A percentile compares a stretch with the other conserved stretches of the same genome.
Conservation (phyloP, 2,797 vertebrate genomes). For the Austrolebias charrua region DNA sequence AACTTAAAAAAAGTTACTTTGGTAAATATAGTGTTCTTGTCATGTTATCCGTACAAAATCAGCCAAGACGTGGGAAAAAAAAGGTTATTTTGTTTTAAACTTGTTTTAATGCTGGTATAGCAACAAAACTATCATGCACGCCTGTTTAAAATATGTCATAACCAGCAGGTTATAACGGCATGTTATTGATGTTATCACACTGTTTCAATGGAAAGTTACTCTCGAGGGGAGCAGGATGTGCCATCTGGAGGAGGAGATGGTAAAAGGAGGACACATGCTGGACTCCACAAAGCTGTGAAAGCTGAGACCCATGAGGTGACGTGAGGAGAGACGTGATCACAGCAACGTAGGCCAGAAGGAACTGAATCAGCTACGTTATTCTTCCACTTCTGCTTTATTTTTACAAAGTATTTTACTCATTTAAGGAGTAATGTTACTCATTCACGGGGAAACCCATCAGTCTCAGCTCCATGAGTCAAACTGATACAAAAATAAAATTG, state of each 20-base stretch:
- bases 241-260: background rate
- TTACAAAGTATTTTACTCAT: background rate
- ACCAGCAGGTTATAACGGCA: background rate
- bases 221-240: background rate
- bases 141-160: background rate
- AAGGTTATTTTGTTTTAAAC: too few relatives aligned
- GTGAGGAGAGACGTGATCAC: conserved; percentile 33
- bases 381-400: background rate
- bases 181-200: background rate
- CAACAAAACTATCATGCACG: too few relatives aligned
- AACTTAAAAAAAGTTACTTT: too few relatives aligned
- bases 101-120: too few relatives aligned
- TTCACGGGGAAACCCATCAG: background rate
- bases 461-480: background rate
- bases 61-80: too few relatives aligned
- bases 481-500: too few relatives aligned
- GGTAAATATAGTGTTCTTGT: too few relatives aligned
- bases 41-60: too few relatives aligned
- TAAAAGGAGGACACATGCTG: conserved; percentile 8
- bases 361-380: background rate
- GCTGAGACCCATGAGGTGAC: conserved; percentile 29
- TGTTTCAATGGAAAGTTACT: background rate
- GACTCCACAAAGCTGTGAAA: conserved; percentile 51
- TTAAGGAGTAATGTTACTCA: background rate
- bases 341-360: conserved; percentile 24